phyloP scores from a whole-genome alignment of 2,888 invertebrate species.

The Mesoligia furuncula region DNA sequence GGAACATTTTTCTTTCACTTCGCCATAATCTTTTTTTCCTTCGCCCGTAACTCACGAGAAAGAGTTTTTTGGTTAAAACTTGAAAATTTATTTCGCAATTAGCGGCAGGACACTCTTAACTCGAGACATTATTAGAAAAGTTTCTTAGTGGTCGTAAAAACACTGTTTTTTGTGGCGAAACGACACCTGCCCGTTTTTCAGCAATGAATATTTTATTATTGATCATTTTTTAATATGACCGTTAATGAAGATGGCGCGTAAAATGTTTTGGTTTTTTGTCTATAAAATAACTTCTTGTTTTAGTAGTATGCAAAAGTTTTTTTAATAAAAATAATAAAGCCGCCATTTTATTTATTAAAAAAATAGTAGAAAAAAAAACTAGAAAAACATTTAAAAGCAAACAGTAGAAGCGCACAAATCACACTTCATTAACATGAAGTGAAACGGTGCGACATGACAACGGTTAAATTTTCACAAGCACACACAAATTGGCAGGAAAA shows the following conservation, averaged over 20 bases:
- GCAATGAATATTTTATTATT: slow-evolving; percentile 62
- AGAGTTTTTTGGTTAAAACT: slow-evolving; percentile 87
- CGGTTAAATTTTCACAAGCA: slow-evolving; percentile 86
- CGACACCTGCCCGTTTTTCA: slow-evolving; percentile 78
- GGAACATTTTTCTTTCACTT: slow-evolving; percentile 65
- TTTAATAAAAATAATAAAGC: background rate
- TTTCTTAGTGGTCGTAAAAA: slow-evolving; percentile 88
- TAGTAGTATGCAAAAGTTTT: background rate
- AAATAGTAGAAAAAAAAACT: background rate
- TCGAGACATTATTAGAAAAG: slow-evolving; percentile 88
- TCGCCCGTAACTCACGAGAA: slow-evolving; percentile 81
- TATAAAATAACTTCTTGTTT: background rate
- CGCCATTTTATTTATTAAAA: background rate
- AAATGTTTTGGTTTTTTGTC: background rate
- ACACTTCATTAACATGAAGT: slow-evolving; percentile 72
- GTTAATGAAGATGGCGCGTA: slow-evolving; percentile 25
- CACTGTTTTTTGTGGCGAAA: slow-evolving; percentile 77
- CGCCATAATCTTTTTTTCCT: slow-evolving; percentile 76
- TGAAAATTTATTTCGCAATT: slow-evolving; percentile 90
- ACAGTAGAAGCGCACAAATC: slow-evolving; percentile 56
- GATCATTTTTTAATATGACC: slow-evolving; percentile 59
- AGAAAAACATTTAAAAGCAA: slow-evolving; percentile 42
- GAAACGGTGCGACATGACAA: slow-evolving; percentile 78
- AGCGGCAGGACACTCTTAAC: slow-evolving; percentile 84
- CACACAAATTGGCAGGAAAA: slow-evolving; percentile 87